phyloP scores from a whole-genome alignment of 2,888 invertebrate genomes.

The Acanthococcus lagerstroemiae region DNA sequence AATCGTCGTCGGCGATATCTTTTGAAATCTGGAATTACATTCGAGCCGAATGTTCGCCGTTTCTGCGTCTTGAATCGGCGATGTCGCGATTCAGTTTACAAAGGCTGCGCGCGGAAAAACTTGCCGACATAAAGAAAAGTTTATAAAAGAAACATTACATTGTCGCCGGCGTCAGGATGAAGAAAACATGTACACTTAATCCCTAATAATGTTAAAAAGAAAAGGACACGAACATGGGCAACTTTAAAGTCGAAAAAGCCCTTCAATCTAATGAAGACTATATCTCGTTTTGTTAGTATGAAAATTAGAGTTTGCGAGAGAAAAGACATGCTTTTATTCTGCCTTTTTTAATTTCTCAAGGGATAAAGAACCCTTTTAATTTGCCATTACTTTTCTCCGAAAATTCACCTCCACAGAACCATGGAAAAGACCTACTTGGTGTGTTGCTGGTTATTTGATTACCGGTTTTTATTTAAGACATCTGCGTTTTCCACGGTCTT shows the following conservation, averaged over 20 bases:
- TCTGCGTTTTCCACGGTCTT: constrained; percentile 21
- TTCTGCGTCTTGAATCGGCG: too few species aligned
- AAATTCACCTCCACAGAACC: constrained; percentile 8
- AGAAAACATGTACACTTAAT: too few species aligned
- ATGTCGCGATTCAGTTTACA: too few species aligned
- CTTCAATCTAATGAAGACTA: constrained; percentile 17
- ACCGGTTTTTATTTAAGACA: constrained; percentile 26
- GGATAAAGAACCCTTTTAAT: constrained; percentile 23
- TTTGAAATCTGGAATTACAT: too few species aligned
- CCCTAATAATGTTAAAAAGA: constrained; percentile 5
- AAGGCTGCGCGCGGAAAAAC: too few species aligned
- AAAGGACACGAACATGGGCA: constrained; percentile 8
- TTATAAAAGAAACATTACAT: constrained; percentile 16
- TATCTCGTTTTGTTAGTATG: constrained; percentile 9
- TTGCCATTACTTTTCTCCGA: constrained; percentile 25
- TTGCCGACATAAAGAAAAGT: constrained; percentile 8
- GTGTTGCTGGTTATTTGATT: constrained; percentile 26
- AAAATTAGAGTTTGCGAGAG: constrained; percentile 13
- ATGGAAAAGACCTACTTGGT: constrained; percentile 17
- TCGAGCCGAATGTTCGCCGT: too few species aligned
- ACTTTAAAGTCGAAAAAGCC: too few species aligned
- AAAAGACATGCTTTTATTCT: constrained; percentile 13
- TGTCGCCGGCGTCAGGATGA: constrained; percentile 2
- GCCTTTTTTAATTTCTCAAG: constrained; percentile 18
- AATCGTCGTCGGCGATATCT: too few species aligned